These are phyloP conservation scores for Salvator merianae DNA, from an alignment of 2,113 vertebrate genomes.

Conservation along the genomic window DNA sequence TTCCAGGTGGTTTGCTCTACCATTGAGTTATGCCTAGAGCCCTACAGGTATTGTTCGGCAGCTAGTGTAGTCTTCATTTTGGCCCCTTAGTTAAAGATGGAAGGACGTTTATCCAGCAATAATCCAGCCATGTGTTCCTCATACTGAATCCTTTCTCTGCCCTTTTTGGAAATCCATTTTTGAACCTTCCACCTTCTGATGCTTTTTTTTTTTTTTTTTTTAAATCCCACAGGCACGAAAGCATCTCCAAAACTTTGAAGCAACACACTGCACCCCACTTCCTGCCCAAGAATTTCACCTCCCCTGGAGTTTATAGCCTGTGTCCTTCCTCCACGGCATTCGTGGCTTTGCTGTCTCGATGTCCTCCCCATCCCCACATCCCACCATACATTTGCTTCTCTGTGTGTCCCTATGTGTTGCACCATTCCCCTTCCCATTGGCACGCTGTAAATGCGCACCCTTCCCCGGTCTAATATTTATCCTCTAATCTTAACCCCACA, in stretches of 20 bases:
- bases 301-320: conserved; percentile 81
- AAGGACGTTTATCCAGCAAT: neutral
- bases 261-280: conserved; percentile 89
- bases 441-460: conserved; percentile 19
- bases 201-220: conserved; percentile 1
- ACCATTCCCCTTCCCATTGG: neutral
- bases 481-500: conserved; percentile 36
- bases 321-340: neutral
- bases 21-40: too few relatives aligned
- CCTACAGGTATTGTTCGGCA: too few relatives aligned
- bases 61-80: too few relatives aligned
- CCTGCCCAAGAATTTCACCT: conserved; percentile 82
- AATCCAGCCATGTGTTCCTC: too few relatives aligned
- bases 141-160: neutral
- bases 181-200: neutral
- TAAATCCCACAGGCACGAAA: conserved; percentile 81
- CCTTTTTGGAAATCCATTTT: neutral
- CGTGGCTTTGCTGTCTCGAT: neutral
- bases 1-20: too few relatives aligned
- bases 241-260: conserved; percentile 87
- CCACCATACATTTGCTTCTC: conserved; percentile 32
- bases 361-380: neutral
- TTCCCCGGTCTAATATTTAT: conserved; percentile 15
- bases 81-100: too few relatives aligned
- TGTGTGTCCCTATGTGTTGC: conserved; percentile 18